Evolutionary conservation across 2,888 invertebrate genomes (phyloP), one percentile per base, ranked within the genome.

Genomic region (Ichneumoninae sp.): DNA sequence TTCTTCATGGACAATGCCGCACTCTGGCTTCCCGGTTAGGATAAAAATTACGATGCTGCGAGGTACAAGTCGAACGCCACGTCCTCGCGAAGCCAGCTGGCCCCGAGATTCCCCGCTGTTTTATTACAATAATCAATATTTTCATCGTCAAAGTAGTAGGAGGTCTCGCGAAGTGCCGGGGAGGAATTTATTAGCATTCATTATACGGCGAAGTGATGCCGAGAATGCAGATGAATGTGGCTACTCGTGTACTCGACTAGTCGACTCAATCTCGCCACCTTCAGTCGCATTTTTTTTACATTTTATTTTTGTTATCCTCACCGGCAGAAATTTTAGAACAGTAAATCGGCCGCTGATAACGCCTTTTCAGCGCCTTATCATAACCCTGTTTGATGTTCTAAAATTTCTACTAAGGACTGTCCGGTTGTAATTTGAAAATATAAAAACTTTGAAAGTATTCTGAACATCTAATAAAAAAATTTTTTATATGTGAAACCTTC

Each of bases 101-200:
- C 13, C 40, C 40, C 60, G 62, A 33, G 57, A 71, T 62, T 79
- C 36, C 30, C 26, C 57, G 60, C 65, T 81, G 74, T 78, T 78
- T 84, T 84, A 81, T 84, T 84, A 84, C 70, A 84, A 84, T 84
- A 84, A 84, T 84, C 84, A 84, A 84, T 84, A 84, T 81, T 84
- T 84, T 54, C 74, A 78, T 80, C 80, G 77, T 78, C 72, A 57
- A 72, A 80, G 69, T 52, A 52, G 76, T 50, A 36, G 65, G 66
- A 66, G 68, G 68, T 50, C 33, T 26, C 44, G 75, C 33, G 13
- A 78, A 84, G 76, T 84, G 68, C 70, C 65, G 33, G 47, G 72
- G 71, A 84, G 81, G 84, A 84, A 81, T 81, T 81, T 74, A 78
- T 84, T 81, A 75, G 77, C 75, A 84, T 81, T 66, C 74, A 72